phyloP scores from a whole-genome alignment of 2,113 vertebrate species.

The Donacobius atricapilla region DNA sequence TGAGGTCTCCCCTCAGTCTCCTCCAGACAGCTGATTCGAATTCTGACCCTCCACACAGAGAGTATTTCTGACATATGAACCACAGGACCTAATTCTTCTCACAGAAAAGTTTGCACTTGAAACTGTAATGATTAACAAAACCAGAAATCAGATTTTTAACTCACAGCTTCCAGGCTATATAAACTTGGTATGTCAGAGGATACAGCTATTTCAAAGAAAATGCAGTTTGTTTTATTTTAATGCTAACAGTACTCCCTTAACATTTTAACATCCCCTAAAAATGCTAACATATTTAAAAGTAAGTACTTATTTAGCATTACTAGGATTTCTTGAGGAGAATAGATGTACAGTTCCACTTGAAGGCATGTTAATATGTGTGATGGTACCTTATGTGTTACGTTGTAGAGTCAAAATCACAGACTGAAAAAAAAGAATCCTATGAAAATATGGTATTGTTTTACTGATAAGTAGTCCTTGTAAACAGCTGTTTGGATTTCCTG shows the following conservation, averaged over 20 bases:
- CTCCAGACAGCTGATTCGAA: background rate
- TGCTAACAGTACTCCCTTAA: background rate
- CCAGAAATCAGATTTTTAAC: background rate
- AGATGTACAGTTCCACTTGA: background rate
- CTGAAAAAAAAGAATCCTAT: background rate
- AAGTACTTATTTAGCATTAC: background rate
- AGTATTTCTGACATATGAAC: background rate
- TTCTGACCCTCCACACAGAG: background rate
- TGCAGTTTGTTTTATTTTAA: background rate
- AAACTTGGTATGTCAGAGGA: background rate
- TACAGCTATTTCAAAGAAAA: background rate
- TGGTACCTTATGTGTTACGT: background rate
- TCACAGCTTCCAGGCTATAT: background rate
- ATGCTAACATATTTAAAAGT: too few species aligned
- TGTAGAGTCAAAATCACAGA: background rate
- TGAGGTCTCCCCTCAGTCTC: background rate
- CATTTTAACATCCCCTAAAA: too few species aligned
- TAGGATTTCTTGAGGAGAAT: background rate
- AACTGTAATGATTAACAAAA: background rate
- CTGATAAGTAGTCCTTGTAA: background rate
- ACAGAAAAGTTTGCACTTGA: background rate
- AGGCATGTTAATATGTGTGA: background rate
- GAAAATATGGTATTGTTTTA: background rate
- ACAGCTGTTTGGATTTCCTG: background rate
- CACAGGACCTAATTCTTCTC: background rate